These are phyloP conservation scores for Fissipunctia ypsillon DNA, from an alignment of 2,888 invertebrate species.

Conservation along the genomic window DNA sequence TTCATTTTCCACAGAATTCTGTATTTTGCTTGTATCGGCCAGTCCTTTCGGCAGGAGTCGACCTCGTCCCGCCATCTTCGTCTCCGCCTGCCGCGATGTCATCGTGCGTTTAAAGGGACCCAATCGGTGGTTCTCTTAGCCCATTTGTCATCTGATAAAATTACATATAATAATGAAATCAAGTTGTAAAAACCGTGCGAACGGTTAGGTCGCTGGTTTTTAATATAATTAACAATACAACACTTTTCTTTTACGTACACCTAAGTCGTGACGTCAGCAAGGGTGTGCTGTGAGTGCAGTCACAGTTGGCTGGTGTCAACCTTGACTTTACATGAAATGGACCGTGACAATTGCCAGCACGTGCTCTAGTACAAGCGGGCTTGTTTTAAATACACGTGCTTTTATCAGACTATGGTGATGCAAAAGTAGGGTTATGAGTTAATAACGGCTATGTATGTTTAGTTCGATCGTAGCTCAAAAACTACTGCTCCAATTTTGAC, in stretches of 20 bases:
- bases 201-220: too few species aligned
- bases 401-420: not conserved
- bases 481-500: not conserved
- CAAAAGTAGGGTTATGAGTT: not conserved
- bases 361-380: slow-evolving; percentile 1
- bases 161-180: too few species aligned
- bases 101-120: too few species aligned
- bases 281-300: slow-evolving; percentile 30
- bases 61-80: too few species aligned
- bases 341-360: slow-evolving; percentile 44
- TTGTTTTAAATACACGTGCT: slow-evolving; percentile 22
- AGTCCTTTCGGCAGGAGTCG: too few species aligned
- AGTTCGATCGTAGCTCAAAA: not conserved
- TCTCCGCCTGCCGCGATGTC: too few species aligned
- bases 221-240: not conserved
- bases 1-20: too few species aligned
- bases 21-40: too few species aligned
- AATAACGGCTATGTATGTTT: not conserved
- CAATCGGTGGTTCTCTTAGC: too few species aligned
- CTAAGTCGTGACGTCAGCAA: slow-evolving; percentile 26
- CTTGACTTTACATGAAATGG: slow-evolving; percentile 66
- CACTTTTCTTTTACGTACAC: not conserved
- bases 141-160: too few species aligned
- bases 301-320: slow-evolving; percentile 52
- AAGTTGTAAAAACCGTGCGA: too few species aligned